Base-by-base conservation (phyloP, 2,888 invertebrate species). In the Chaetoderma sp. region DNA sequence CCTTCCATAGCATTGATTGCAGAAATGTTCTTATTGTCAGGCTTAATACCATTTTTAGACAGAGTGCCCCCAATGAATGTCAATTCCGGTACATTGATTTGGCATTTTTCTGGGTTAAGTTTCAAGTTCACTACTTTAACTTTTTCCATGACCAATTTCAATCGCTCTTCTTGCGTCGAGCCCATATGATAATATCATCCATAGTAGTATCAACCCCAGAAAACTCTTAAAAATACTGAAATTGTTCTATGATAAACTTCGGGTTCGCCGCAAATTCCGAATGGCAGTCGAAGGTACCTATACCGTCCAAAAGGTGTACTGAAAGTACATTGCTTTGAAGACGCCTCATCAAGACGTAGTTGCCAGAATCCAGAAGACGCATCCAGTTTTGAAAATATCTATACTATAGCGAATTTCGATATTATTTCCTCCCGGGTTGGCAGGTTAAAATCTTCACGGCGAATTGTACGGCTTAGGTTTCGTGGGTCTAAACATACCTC, bases 21-120 rank as follows among this genome's bases (percentile, higher is more conserved):
- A n/a, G n/a, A n/a, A n/a, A n/a, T 52, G 62, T 80, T 78, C 10
- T 69, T 45, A 6, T 70, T 64, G 42, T 75, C 66, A n/a, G 75
- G 73, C 59, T 63, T 61, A 4, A 74, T 63, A 23, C 76, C 77
- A 21, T 75, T 45, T 27, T 44, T 23, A 18, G 59, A 59, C 2
- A 59, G 23, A 21, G 33, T 49, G 13, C 47, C 32, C n/a, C 59
- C 59, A 33, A 56, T n/a, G 27, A 5, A 56, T 21, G 18, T 33
- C 3, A 56, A 18, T 6, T 32, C 18, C 28, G 21, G 6, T 1
- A 60, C 32, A 32, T 33, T 18, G 18, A 61, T 23, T n/a, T 61
- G 25, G 21, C 25, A 33, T 27, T 62, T 59, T 18, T 32, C 18
- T 55, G 30, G 25, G 23, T 61, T 60, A n/a, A 63, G 63, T 36